These are phyloP conservation scores for Melospiza melodia DNA, from an alignment of 2,113 vertebrate species.

Conservation along the genomic window DNA sequence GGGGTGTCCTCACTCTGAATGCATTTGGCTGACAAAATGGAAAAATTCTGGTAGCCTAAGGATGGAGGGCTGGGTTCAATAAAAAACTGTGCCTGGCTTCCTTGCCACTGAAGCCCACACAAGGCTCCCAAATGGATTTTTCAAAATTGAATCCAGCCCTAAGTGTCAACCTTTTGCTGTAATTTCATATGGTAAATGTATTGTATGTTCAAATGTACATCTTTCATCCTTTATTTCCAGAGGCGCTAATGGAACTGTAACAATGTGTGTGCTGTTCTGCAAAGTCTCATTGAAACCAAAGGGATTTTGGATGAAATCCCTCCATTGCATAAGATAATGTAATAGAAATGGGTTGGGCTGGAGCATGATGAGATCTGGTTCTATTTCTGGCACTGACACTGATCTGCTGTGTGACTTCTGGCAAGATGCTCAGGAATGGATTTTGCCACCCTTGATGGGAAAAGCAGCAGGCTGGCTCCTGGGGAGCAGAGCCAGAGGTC, in stretches of 20 bases:
- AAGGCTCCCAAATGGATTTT: constrained; percentile 41
- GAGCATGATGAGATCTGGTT: constrained; percentile 9
- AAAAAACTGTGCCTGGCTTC: constrained; percentile 41
- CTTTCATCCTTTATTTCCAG: constrained; percentile 44
- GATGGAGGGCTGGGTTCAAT: constrained; percentile 47
- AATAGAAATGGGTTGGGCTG: neutral
- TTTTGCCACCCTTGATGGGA: neutral
- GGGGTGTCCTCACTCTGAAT: constrained; percentile 16
- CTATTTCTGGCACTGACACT: constrained; percentile 10
- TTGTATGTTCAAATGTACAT: neutral
- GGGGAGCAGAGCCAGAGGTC: neutral
- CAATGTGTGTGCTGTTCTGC: constrained; percentile 7
- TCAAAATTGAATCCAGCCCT: constrained; percentile 43
- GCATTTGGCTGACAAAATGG: constrained; percentile 44
- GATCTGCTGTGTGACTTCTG: neutral
- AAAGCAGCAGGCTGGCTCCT: neutral
- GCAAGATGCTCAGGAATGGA: neutral
- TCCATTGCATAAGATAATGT: neutral
- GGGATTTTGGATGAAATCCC: constrained; percentile 23
- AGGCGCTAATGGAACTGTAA: constrained; percentile 28
- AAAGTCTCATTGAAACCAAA: neutral
- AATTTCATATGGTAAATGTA: constrained; percentile 16
- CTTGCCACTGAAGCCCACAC: constrained; percentile 40
- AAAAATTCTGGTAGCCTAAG: constrained; percentile 45
- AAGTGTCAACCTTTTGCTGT: constrained; percentile 27